Conservation (phyloP, 2,888 invertebrate genomes). For the Melinopterus prodromus region DNA sequence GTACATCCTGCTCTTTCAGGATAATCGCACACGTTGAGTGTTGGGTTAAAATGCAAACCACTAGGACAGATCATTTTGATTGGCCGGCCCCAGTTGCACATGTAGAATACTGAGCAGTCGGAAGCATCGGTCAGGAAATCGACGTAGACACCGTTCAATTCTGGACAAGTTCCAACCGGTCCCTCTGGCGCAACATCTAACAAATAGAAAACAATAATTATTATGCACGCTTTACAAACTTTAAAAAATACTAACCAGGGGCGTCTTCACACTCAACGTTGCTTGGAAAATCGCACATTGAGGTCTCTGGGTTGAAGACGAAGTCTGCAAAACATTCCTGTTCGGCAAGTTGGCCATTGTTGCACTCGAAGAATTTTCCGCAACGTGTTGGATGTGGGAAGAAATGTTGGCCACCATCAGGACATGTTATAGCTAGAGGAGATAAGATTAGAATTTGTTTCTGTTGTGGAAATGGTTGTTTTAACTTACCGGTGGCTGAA, state of each 20-base stretch:
- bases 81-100: slow-evolving; percentile 37
- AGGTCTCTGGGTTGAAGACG: slow-evolving; percentile 21
- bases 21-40: slow-evolving; percentile 25
- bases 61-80: slow-evolving; percentile 26
- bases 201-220: neutral
- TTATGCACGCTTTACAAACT: neutral
- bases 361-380: slow-evolving; percentile 31
- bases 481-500: neutral
- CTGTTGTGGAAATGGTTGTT: neutral
- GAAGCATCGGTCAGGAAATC: slow-evolving; percentile 29
- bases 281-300: slow-evolving; percentile 30
- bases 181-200: slow-evolving; percentile 9
- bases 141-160: slow-evolving; percentile 26
- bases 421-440: slow-evolving; percentile 18
- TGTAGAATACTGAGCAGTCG: slow-evolving; percentile 35
- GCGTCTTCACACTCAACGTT: slow-evolving; percentile 14
- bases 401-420: slow-evolving; percentile 25
- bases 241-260: slow-evolving; percentile 9
- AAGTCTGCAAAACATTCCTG: slow-evolving; percentile 18
- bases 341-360: slow-evolving; percentile 22
- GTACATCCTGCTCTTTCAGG: slow-evolving; percentile 24
- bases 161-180: slow-evolving; percentile 34
- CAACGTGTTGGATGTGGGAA: slow-evolving; percentile 31
- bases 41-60: slow-evolving; percentile 35
- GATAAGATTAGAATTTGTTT: neutral